phyloP scores from a whole-genome alignment of 2,113 vertebrate genomes.

The Cercopithecus mona region DNA sequence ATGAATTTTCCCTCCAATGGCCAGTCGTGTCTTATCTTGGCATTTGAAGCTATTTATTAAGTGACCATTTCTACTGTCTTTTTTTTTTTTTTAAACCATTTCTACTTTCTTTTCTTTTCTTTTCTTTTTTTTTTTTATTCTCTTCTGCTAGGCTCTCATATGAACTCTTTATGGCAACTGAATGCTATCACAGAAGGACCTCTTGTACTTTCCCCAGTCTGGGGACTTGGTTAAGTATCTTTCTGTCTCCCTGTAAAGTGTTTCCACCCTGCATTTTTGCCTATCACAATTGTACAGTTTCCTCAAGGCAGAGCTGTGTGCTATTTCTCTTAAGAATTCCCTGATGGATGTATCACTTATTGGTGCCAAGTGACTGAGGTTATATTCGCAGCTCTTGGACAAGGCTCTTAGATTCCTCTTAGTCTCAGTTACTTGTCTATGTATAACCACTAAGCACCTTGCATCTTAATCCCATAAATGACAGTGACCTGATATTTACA shows the following conservation, averaged over 20 bases:
- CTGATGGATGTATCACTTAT: neutral
- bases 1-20: neutral
- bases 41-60: slow-evolving; percentile 11
- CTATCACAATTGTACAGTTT: neutral
- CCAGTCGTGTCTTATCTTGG: neutral
- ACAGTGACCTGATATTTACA: neutral
- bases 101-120: neutral
- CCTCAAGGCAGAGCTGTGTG: neutral
- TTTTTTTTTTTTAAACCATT: neutral
- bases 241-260: neutral
- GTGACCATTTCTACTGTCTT: neutral
- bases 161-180: neutral
- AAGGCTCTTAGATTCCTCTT: neutral
- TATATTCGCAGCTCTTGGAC: neutral
- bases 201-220: neutral
- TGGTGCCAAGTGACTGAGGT: neutral
- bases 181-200: neutral
- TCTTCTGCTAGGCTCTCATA: neutral
- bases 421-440: neutral
- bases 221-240: neutral
- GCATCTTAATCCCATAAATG: neutral
- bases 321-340: neutral
- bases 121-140: neutral
- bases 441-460: neutral
- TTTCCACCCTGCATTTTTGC: neutral